A percentile compares a stretch with the other conserved stretches of the same genome.
Evolutionary conservation across 37 sponge, comb jelly and placozoan species (phyloP).

Genomic region (Beroe ovata): DNA sequence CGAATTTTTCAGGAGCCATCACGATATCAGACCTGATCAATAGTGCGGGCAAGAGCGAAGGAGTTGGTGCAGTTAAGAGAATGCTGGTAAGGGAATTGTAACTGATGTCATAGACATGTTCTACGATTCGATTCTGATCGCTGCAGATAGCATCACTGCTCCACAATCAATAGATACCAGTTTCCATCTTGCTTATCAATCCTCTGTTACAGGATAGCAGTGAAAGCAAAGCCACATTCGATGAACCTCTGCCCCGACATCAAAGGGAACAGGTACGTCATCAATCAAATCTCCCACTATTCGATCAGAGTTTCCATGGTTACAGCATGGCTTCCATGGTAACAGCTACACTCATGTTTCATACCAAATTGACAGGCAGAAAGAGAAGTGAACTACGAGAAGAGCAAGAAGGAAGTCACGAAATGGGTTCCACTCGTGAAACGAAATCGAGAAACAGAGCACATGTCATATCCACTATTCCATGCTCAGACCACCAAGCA

Average conservation of each 20-base stretch:
- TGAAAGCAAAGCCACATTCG: background rate
- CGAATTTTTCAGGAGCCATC: background rate
- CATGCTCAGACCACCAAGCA: constrained; percentile 17
- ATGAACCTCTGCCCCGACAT: constrained; percentile 24
- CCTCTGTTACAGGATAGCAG: background rate
- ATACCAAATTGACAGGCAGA: too few species aligned
- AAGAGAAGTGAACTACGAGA: constrained; percentile 55
- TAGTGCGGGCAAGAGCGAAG: background rate
- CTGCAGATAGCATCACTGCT: too few species aligned
- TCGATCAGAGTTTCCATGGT: too few species aligned
- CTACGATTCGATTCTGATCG: too few species aligned
- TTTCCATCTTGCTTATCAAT: too few species aligned
- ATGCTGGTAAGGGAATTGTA: constrained; percentile 35
- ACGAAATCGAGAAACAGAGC: constrained; percentile 23
- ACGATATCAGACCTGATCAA: constrained; percentile 14
- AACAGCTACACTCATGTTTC: too few species aligned
- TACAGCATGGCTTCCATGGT: too few species aligned
- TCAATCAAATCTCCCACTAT: too few species aligned
- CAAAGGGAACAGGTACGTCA: constrained; percentile 29
- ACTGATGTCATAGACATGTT: too few species aligned
- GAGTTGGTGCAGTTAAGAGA: background rate
- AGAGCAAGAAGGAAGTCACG: constrained; percentile 54
- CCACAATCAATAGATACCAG: too few species aligned
- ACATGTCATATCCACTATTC: constrained; percentile 35
- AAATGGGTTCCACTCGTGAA: constrained; percentile 35